phyloP scores from a whole-genome alignment of 2,113 vertebrate genomes.

The Raphicerus campestris region DNA sequence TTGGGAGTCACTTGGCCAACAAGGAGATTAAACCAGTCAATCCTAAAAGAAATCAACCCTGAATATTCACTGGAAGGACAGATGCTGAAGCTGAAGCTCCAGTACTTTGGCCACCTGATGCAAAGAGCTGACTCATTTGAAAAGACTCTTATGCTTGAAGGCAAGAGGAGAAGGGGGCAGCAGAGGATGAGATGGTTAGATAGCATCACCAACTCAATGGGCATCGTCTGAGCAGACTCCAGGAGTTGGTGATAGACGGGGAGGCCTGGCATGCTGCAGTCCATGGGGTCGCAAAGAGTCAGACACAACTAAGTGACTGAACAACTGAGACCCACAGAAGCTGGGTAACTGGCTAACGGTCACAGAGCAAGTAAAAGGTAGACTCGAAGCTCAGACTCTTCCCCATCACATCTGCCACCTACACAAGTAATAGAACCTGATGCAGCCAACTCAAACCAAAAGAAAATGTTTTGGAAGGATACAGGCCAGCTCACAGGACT shows the following conservation, averaged over 20 bases:
- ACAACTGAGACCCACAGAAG: neutral
- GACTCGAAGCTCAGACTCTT: neutral
- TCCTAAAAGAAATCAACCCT: neutral
- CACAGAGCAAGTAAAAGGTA: neutral
- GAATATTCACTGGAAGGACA: neutral
- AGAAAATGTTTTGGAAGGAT: neutral
- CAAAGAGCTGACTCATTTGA: neutral
- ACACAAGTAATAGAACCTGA: neutral
- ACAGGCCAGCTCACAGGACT: neutral
- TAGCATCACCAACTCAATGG: neutral
- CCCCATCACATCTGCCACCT: neutral
- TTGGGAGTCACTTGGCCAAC: neutral
- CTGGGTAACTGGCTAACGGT: neutral
- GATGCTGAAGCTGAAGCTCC: neutral
- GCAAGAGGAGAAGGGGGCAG: neutral
- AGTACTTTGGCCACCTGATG: neutral
- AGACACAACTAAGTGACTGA: accelerated
- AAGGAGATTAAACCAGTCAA: neutral
- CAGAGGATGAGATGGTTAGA: neutral
- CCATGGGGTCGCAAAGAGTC: neutral
- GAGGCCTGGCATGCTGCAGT: neutral
- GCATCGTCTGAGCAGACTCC: neutral
- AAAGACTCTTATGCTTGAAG: neutral
- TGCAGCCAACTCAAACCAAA: neutral
- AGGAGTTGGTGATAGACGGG: neutral